phyloP scores from a whole-genome alignment of 2,888 invertebrate genomes.

The Tiphia femorata region DNA sequence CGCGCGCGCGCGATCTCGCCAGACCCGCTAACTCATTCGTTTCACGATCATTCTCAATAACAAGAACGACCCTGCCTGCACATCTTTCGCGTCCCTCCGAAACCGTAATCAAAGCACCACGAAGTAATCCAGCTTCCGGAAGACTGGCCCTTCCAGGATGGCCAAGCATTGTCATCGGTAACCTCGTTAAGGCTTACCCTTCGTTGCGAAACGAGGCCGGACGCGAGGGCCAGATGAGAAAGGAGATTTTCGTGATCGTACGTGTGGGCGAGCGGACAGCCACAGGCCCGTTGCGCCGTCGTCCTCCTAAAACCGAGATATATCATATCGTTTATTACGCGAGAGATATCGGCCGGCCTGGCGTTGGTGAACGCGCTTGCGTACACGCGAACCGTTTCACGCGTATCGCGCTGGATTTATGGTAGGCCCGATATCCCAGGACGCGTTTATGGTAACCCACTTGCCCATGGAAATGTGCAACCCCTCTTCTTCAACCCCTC shows the following conservation, averaged over 20 bases:
- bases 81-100: too few relatives aligned
- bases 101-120: too few relatives aligned
- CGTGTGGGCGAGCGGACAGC: background rate
- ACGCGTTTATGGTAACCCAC: slow-evolving; percentile 8
- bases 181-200: too few relatives aligned
- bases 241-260: background rate
- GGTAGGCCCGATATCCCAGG: slow-evolving; percentile 23
- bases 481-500: too few relatives aligned
- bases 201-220: background rate
- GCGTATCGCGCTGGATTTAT: slow-evolving; percentile 28
- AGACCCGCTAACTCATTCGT: too few relatives aligned
- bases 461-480: too few relatives aligned
- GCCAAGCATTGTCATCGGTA: background rate
- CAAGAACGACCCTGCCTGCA: too few relatives aligned
- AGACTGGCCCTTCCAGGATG: background rate
- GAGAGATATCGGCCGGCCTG: background rate
- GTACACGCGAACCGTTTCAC: background rate
- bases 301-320: background rate
- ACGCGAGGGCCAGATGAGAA: background rate
- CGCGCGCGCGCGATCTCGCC: too few relatives aligned
- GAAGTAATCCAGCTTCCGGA: background rate
- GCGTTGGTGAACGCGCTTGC: too few relatives aligned
- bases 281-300: too few relatives aligned
- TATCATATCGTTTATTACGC: background rate
- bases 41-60: too few relatives aligned